Conservation (phyloP, 1,140 invertebrate genomes). For the Danaus melanippus region DNA sequence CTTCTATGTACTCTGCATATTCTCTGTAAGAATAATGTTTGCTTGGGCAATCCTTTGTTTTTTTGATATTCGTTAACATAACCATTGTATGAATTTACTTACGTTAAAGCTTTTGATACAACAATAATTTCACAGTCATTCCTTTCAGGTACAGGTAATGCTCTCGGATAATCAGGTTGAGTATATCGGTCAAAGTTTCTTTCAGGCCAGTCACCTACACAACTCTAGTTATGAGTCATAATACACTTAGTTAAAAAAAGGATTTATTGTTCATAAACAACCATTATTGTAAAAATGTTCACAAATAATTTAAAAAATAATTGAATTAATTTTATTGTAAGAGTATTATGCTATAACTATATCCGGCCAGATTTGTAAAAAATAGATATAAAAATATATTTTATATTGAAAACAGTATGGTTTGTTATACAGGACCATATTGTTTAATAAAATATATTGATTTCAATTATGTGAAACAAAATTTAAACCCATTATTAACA, state of each 20-base stretch:
- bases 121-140: conserved; percentile 94
- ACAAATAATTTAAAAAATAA: conserved; percentile 3
- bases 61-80: background rate
- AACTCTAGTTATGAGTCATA: background rate
- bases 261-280: background rate
- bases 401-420: too few relatives aligned
- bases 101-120: conserved; percentile 85
- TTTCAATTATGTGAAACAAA: too few relatives aligned
- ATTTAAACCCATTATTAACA: too few relatives aligned
- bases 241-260: background rate
- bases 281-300: background rate
- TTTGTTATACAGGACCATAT: too few relatives aligned
- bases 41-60: background rate
- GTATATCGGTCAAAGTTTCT: conserved; percentile 39
- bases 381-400: too few relatives aligned
- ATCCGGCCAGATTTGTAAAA: too few relatives aligned
- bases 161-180: conserved; percentile 45
- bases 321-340: background rate
- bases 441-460: too few relatives aligned
- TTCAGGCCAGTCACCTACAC: conserved; percentile 33
- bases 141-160: conserved; percentile 72
- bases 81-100: conserved; percentile 50
- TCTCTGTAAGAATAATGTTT: conserved; percentile 53
- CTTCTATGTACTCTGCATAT: conserved; percentile 92
- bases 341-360: too few relatives aligned